Evolutionary conservation across 2,888 invertebrate species (phyloP).

Genomic region (Chaetogeoica ovagalla): DNA sequence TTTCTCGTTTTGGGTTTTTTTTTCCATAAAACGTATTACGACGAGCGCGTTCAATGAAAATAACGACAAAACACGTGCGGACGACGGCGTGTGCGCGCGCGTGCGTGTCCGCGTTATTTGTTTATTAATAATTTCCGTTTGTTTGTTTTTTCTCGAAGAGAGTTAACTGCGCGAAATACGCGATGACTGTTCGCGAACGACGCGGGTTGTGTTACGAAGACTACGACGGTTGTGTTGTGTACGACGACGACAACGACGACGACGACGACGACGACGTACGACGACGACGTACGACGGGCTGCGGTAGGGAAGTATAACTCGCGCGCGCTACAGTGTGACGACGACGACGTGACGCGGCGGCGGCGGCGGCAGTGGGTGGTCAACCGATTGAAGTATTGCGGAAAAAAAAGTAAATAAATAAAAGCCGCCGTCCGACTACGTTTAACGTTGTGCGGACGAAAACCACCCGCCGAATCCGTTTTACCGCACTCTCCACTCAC

Average conservation of each 20-base stretch:
- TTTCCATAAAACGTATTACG: no score
- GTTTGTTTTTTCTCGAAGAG: no score
- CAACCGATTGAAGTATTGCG: no score
- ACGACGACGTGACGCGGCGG: not conserved
- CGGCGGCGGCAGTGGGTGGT: not conserved
- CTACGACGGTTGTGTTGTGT: no score
- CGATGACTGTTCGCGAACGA: not conserved
- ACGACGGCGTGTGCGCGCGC: no score
- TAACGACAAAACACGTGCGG: no score
- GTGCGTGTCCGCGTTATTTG: no score
- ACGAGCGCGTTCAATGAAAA: no score
- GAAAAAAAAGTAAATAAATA: slow-evolving; percentile 4
- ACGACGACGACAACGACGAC: slow-evolving; percentile 29
- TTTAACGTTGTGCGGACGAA: not conserved
- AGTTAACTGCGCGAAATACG: not conserved
- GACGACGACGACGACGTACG: slow-evolving; percentile 33
- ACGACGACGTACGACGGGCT: slow-evolving; percentile 6
- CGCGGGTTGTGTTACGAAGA: not conserved
- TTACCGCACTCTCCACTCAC: not conserved
- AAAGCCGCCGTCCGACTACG: not conserved
- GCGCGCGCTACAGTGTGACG: not conserved
- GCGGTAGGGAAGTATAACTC: not conserved
- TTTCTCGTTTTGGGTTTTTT: no score
- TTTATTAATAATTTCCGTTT: no score
- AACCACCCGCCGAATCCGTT: slow-evolving; percentile 38